Evolutionary conservation across 1,140 invertebrate species (phyloP).

Genomic region (Gryllus bimaculatus): DNA sequence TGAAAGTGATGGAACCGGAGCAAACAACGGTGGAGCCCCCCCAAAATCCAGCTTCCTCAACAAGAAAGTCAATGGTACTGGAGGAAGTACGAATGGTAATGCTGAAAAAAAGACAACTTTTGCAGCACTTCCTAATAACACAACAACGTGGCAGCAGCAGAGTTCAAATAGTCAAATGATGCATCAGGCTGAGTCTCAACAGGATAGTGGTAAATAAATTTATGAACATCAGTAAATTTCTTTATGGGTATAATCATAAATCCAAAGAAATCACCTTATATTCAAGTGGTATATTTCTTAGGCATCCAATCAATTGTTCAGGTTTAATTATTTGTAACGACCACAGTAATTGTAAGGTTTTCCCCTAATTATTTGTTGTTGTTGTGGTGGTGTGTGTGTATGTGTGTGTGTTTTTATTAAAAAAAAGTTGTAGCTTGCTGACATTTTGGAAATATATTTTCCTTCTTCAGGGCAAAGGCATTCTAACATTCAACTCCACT

Average conservation of each 20-base stretch:
- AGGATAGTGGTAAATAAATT: neutral
- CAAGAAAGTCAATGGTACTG: slow-evolving; percentile 36
- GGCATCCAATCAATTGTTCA: too few species aligned
- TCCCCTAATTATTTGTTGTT: too few species aligned
- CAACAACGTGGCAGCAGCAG: slow-evolving; percentile 84
- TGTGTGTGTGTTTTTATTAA: too few species aligned
- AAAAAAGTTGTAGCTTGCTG: too few species aligned
- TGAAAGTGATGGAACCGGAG: slow-evolving; percentile 33
- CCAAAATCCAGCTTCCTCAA: slow-evolving; percentile 30
- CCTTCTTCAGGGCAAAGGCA: too few species aligned
- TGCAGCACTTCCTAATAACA: slow-evolving; percentile 55
- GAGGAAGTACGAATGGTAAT: slow-evolving; percentile 36
- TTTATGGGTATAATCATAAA: neutral
- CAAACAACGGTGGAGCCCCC: slow-evolving; percentile 25
- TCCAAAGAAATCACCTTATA: neutral
- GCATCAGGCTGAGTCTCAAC: slow-evolving; percentile 8
- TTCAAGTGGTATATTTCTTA: neutral
- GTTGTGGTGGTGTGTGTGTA: neutral
- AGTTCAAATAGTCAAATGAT: slow-evolving; percentile 23
- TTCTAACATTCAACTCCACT: too few species aligned
- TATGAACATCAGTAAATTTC: neutral
- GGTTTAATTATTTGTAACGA: too few species aligned
- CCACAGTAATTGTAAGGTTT: too few species aligned
- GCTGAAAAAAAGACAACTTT: slow-evolving; percentile 61
- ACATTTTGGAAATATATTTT: too few species aligned